Conservation (phyloP, 2,888 invertebrate genomes). For the Synergus japonicus region DNA sequence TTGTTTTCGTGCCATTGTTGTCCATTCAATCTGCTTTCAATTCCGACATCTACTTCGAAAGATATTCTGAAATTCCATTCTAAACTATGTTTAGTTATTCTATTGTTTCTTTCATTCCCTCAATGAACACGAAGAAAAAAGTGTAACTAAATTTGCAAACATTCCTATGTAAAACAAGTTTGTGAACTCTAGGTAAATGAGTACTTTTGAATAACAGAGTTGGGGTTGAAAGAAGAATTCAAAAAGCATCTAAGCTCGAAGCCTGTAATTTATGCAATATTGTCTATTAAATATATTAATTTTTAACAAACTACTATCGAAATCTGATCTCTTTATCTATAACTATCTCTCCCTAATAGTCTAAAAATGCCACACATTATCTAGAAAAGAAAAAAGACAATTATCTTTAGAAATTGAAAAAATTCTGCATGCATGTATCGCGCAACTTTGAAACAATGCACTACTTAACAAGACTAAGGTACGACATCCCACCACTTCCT, state of each 20-base stretch:
- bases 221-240: neutral
- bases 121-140: too few species aligned
- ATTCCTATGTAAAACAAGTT: neutral
- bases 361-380: neutral
- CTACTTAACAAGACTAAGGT: constrained; percentile 35
- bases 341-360: neutral
- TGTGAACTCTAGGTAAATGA: neutral
- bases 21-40: neutral
- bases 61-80: neutral
- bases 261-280: too few species aligned
- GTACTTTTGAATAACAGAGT: neutral
- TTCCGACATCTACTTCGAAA: neutral
- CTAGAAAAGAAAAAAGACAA: neutral
- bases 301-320: neutral
- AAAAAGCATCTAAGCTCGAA: too few species aligned
- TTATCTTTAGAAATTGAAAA: constrained; percentile 5
- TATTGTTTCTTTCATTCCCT: neutral
- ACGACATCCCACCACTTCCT: constrained; percentile 5
- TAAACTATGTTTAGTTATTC: neutral
- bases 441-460: constrained; percentile 35
- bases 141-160: neutral
- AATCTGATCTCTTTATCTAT: neutral
- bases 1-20: neutral
- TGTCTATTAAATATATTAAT: neutral
- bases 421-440: constrained; percentile 32